Base-by-base conservation (phyloP, 2,113 vertebrate species). In the Myxocyprinus asiaticus region DNA sequence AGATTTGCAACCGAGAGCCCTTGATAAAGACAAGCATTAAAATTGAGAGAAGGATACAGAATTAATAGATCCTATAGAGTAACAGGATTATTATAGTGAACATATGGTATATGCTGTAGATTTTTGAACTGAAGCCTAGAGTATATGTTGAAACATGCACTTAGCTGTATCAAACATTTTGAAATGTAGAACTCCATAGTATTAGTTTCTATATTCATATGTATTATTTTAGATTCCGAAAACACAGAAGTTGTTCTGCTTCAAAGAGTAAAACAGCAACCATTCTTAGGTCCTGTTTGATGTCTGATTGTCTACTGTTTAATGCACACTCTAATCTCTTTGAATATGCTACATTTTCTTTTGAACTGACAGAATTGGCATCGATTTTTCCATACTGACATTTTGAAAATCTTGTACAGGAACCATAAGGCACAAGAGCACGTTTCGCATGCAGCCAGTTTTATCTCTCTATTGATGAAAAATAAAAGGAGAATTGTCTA, bases 231-330 rank as follows among this genome's bases (percentile, higher is more conserved):
- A 48, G 76, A 59, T 70, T 66, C 33, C 53, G 5, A 43, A 50
- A 76, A 76, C 6, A 47, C 7, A 33, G 8, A 61, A 47, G 17
- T 51, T 4, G 3, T 44, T 66, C 22, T 11, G 42, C 12, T 43
- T 56, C 14, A 51, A 61, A 43, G 14, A 55, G 67, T n/a, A 14
- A 63, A 48, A 55, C 58, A 58, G 51, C 11, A 66, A n/a, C n/a
- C 5, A 47, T 44, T 68, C 43, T 76, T 79, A 33, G n/a, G n/a
- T n/a, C n/a, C n/a, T 15, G 33, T 67, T 68, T 74, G 71, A 64
- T 17, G n/a, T 76, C 5, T 14, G 51, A 59, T 67, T 8, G 10
- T 43, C 61, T 22, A 61, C n/a, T n/a, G n/a, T n/a, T n/a, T n/a
- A n/a, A n/a, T n/a, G n/a, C n/a, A n/a, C n/a, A n/a, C n/a, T n/a